phyloP scores from a whole-genome alignment of 1,140 invertebrate genomes.

The Trypoxylus dichotomus region DNA sequence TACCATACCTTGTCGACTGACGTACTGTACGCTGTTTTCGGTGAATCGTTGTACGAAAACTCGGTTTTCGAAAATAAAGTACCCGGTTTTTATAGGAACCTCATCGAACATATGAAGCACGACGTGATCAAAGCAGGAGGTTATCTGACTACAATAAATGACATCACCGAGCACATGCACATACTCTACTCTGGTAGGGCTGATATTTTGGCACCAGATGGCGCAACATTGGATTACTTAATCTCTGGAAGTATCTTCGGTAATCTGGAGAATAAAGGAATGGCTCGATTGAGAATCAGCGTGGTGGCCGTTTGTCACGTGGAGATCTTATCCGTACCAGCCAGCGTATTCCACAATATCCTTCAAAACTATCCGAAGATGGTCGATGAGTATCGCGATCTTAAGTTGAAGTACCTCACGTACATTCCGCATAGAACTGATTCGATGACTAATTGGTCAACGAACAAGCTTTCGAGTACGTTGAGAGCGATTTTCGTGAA shows the following conservation, averaged over 20 bases:
- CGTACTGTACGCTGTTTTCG: conserved; percentile 1
- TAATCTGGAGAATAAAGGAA: conserved; percentile 14
- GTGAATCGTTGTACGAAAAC: background rate
- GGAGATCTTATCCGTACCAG: conserved; percentile 15
- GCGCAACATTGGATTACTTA: background rate
- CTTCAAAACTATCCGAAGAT: background rate
- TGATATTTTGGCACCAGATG: conserved; percentile 10
- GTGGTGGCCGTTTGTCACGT: conserved; percentile 6
- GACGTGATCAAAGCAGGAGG: background rate
- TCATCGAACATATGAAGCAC: background rate
- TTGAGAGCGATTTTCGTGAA: background rate
- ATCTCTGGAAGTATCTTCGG: conserved; percentile 19
- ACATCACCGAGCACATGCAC: background rate
- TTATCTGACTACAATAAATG: conserved; percentile 22
- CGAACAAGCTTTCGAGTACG: background rate
- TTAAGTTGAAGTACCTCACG: background rate
- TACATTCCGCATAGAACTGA: background rate
- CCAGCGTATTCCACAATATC: background rate
- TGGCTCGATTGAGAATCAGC: background rate
- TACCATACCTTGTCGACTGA: background rate
- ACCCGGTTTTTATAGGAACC: background rate
- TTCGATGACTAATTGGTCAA: background rate
- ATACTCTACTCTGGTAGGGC: conserved; percentile 5
- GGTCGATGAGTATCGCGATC: background rate
- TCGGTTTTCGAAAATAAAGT: background rate